Conservation (phyloP, 2,113 vertebrate genomes). For the Tachycineta bicolor region DNA sequence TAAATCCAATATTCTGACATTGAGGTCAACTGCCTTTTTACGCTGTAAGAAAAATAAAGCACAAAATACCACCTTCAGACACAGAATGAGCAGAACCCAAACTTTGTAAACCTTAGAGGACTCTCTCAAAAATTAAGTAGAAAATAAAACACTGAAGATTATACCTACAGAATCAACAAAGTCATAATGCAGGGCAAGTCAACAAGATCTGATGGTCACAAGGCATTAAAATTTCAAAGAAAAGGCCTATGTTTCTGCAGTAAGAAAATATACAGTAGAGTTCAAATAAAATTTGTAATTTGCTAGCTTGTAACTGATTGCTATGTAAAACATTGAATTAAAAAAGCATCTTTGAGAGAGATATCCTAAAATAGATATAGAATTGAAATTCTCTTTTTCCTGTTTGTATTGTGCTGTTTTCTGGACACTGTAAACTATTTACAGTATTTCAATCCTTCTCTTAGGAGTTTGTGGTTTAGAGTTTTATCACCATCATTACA, state of each 20-base stretch:
- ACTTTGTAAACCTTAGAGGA: neutral
- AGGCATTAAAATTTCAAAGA: neutral
- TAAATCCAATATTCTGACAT: constrained; percentile 90
- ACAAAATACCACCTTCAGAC: neutral
- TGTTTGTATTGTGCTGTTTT: neutral
- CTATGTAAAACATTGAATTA: neutral
- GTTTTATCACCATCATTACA: neutral
- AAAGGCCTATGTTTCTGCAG: neutral
- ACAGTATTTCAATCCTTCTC: neutral
- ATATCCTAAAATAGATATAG: neutral
- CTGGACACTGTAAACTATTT: neutral
- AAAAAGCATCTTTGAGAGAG: neutral
- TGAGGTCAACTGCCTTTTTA: constrained; percentile 87
- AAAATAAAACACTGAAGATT: neutral
- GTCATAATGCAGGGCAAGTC: neutral
- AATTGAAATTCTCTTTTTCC: neutral
- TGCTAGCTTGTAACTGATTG: neutral
- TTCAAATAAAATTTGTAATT: neutral
- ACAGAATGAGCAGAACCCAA: neutral
- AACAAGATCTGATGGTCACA: neutral
- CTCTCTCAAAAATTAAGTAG: neutral
- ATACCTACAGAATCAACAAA: neutral
- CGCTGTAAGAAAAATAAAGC: constrained; percentile 75
- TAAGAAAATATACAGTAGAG: neutral
- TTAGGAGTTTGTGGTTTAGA: neutral